phyloP scores from a whole-genome alignment of 1,140 invertebrate species.

The Lepidurus couesii region DNA sequence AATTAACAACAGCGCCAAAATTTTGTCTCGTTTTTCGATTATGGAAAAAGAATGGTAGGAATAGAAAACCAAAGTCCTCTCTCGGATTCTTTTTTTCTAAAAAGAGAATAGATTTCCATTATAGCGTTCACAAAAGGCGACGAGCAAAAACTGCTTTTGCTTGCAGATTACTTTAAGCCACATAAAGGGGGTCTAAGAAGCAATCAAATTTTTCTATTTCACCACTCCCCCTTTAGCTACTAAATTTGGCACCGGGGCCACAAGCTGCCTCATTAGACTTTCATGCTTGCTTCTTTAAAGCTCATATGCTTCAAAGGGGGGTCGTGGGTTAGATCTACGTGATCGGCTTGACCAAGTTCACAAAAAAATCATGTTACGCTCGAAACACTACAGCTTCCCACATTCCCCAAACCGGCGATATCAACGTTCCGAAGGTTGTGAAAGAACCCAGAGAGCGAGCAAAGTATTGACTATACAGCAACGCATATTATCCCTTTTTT shows the following conservation, averaged over 20 bases:
- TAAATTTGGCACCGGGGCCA: not conserved
- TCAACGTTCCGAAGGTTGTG: too few species aligned
- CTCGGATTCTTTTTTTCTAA: not conserved
- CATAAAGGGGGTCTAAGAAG: conserved; percentile 8
- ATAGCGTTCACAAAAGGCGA: not conserved
- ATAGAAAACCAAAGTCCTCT: too few species aligned
- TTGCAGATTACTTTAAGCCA: conserved; percentile 22
- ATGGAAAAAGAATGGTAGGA: too few species aligned
- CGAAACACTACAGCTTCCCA: not conserved
- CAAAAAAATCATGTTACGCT: not conserved
- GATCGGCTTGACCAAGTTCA: not conserved
- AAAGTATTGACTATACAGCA: too few species aligned
- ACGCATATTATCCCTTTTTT: not conserved
- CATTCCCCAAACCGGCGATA: not conserved
- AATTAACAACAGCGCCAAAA: not conserved
- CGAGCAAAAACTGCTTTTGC: not conserved
- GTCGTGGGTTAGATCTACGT: not conserved
- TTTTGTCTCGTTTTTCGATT: too few species aligned
- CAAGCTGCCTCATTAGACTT: not conserved
- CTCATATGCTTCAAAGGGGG: conserved; percentile 17
- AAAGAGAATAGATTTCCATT: not conserved
- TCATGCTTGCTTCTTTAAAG: conserved; percentile 8
- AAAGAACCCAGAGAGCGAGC: too few species aligned
- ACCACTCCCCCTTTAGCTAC: not conserved
- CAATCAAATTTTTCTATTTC: conserved; percentile 17